phyloP scores from a whole-genome alignment of 2,113 vertebrate species.

The Ophiodon elongatus region DNA sequence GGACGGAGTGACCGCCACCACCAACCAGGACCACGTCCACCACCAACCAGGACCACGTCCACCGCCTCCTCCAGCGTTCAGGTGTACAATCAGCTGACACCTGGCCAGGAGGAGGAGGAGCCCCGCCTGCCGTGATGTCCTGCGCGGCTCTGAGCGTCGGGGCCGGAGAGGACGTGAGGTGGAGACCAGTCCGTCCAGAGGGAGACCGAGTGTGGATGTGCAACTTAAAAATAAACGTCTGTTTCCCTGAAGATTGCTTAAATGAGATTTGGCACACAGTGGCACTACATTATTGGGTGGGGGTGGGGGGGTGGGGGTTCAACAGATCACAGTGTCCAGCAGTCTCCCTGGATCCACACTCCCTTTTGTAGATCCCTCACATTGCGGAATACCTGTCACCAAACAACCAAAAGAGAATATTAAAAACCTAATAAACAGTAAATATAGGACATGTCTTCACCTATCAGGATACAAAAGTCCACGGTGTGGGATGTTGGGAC shows the following conservation, averaged over 20 bases:
- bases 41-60: neutral
- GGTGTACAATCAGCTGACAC: slow-evolving; percentile 40
- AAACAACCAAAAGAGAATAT: slow-evolving; percentile 7
- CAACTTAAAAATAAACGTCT: slow-evolving; percentile 64
- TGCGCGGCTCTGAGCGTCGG: neutral
- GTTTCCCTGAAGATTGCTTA: slow-evolving; percentile 82
- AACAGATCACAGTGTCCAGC: slow-evolving; percentile 65
- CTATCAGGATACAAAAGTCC: no score
- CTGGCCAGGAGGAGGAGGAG: slow-evolving; percentile 31
- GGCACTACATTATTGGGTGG: slow-evolving; percentile 66
- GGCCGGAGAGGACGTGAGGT: slow-evolving; percentile 7
- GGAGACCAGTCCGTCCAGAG: slow-evolving; percentile 26
- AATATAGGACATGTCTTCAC: no score
- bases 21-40: no score
- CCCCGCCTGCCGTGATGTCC: neutral
- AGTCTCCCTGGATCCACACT: slow-evolving; percentile 55
- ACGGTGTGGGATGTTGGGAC: neutral
- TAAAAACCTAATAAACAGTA: neutral
- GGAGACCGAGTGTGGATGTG: slow-evolving; percentile 38
- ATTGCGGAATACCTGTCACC: slow-evolving; percentile 48
- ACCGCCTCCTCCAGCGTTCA: slow-evolving; percentile 17
- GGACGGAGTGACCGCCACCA: neutral
- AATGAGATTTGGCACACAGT: slow-evolving; percentile 80
- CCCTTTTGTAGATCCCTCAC: slow-evolving; percentile 29
- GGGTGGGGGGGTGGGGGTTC: neutral